Conservation (phyloP, 2,797 vertebrate genomes). For the Sternarchorhynchus goeldii region DNA sequence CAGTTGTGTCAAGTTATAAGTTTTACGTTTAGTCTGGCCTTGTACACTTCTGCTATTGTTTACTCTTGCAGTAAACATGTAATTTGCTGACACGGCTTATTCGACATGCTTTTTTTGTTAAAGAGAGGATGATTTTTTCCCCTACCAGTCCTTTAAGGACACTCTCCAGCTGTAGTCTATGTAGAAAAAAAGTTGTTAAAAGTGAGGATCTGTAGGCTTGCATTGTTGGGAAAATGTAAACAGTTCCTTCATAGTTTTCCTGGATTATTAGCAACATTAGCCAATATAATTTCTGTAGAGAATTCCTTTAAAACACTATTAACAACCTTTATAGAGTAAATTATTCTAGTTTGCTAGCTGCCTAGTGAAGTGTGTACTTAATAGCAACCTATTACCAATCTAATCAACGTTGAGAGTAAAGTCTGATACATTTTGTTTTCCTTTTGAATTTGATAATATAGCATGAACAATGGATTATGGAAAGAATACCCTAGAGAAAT, state of each 20-base stretch:
- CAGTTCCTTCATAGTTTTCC: background rate
- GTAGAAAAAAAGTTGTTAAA: background rate
- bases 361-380: background rate
- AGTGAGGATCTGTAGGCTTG: background rate
- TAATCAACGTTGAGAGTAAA: background rate
- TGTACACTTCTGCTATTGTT: background rate
- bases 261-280: constrained; percentile 12
- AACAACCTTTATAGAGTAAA: background rate
- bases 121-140: background rate
- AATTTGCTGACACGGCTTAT: background rate
- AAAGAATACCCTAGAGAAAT: background rate
- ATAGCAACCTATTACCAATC: background rate
- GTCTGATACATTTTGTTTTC: too few relatives aligned
- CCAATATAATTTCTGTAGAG: background rate
- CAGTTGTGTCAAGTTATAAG: background rate
- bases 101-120: background rate
- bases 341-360: background rate
- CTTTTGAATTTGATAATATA: background rate
- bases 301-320: constrained; percentile 1
- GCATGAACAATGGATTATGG: background rate
- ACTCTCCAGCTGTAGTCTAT: background rate
- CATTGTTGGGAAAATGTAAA: constrained; percentile 4
- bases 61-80: background rate
- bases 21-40: background rate
- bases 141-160: background rate